A percentile compares a stretch with the other conserved stretches of the same genome.
Conservation (phyloP, 1,140 invertebrate species). For the Drosophila lacertosa region DNA sequence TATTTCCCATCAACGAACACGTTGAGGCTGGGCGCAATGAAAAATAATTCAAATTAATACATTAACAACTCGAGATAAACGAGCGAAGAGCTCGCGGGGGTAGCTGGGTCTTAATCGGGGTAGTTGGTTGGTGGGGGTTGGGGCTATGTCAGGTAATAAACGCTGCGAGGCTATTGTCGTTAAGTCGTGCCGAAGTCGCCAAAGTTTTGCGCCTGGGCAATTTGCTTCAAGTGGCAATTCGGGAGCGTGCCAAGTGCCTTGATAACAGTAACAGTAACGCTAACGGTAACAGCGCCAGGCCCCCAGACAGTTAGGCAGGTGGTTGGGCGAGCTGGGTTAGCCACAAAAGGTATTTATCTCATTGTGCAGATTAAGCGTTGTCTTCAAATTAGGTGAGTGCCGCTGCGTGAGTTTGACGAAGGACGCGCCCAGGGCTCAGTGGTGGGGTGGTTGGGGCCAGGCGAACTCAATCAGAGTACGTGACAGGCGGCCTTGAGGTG, state of each 20-base stretch:
- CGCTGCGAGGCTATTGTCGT: slow-evolving; percentile 51
- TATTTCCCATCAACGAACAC: slow-evolving; percentile 45
- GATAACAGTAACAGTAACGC: slow-evolving; percentile 49
- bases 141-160: slow-evolving; percentile 67
- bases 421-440: slow-evolving; percentile 11
- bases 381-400: slow-evolving; percentile 71
- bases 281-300: slow-evolving; percentile 43
- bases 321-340: slow-evolving; percentile 11
- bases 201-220: slow-evolving; percentile 66
- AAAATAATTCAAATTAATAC: slow-evolving; percentile 78
- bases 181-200: slow-evolving; percentile 65
- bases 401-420: slow-evolving; percentile 46
- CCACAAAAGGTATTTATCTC: slow-evolving; percentile 79
- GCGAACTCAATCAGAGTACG: slow-evolving; percentile 41
- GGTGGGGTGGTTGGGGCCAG: neutral
- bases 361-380: slow-evolving; percentile 69
- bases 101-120: too few relatives aligned
- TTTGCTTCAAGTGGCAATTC: slow-evolving; percentile 77
- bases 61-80: slow-evolving; percentile 67
- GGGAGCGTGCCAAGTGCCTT: slow-evolving; percentile 77
- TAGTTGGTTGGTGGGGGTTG: neutral
- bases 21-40: neutral
- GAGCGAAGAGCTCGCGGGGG: neutral
- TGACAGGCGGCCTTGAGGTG: neutral
- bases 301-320: slow-evolving; percentile 4